Percentiles rank a stretch among this genome's conserved stretches.
phyloP scores from a whole-genome alignment of 2,888 invertebrate genomes.

The Trachelus troglodyta region DNA sequence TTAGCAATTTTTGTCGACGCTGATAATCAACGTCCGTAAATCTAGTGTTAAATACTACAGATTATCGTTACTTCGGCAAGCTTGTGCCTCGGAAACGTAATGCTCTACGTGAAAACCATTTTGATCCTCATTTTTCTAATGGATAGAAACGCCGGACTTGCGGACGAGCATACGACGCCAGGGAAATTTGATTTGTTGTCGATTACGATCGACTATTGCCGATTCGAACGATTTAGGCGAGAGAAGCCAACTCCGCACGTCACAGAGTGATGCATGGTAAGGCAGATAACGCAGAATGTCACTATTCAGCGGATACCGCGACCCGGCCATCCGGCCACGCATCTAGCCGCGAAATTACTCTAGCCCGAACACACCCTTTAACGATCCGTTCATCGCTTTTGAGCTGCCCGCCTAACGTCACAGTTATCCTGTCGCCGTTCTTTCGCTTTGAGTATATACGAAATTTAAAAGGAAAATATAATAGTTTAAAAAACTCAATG shows the following conservation, averaged over 20 bases:
- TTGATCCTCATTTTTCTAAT: slow-evolving; percentile 43
- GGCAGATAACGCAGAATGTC: slow-evolving; percentile 50
- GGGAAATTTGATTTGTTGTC: slow-evolving; percentile 54
- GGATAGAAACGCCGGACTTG: slow-evolving; percentile 35
- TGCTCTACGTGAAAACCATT: background rate
- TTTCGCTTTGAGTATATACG: no score
- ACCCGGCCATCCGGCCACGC: slow-evolving; percentile 25
- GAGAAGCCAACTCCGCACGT: slow-evolving; percentile 39
- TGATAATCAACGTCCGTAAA: no score
- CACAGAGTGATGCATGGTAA: slow-evolving; percentile 30
- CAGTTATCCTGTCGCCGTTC: no score
- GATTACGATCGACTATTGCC: slow-evolving; percentile 57
- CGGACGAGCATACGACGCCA: background rate
- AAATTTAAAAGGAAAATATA: no score
- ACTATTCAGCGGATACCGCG: slow-evolving; percentile 34
- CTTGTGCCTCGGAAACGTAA: background rate
- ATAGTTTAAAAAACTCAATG: no score
- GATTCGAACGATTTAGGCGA: slow-evolving; percentile 21
- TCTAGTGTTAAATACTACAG: background rate
- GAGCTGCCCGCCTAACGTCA: background rate
- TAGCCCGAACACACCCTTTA: background rate
- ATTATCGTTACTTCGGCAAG: background rate
- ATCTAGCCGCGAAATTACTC: slow-evolving; percentile 38
- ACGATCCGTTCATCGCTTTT: background rate
- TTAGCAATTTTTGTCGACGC: no score